Conservation (phyloP, 2,797 vertebrate genomes). For the Apogon hyalosoma region DNA sequence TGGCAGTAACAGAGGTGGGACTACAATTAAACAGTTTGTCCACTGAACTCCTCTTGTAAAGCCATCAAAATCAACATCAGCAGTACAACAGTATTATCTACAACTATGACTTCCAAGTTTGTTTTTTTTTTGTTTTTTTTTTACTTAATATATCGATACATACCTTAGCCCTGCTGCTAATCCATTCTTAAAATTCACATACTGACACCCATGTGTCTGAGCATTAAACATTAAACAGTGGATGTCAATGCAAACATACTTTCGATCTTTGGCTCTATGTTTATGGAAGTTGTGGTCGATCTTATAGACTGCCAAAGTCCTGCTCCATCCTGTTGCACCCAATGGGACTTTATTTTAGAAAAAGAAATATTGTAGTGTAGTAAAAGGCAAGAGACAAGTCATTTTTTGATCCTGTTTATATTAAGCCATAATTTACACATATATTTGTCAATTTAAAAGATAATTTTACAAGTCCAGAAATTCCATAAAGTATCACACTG, state of each 20-base stretch:
- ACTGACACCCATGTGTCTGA: not conserved
- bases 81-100: not conserved
- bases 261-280: not conserved
- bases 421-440: too few species aligned
- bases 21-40: conserved; percentile 45
- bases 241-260: not conserved
- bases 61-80: not conserved
- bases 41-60: conserved; percentile 12
- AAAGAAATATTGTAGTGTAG: too few species aligned
- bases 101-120: not conserved
- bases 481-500: too few species aligned
- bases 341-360: too few species aligned
- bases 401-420: too few species aligned
- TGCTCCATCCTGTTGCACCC: too few species aligned
- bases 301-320: too few species aligned
- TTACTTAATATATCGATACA: not conserved
- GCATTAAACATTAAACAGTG: not conserved
- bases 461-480: too few species aligned
- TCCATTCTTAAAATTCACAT: conserved; percentile 4
- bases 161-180: conserved; percentile 5
- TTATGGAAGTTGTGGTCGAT: conserved; percentile 16
- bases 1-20: conserved; percentile 30
- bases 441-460: too few species aligned
- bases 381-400: too few species aligned
- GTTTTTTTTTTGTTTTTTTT: conserved; percentile 35